Base-by-base conservation (phyloP, 37 sponge, comb jelly and placozoan species). In the Ephydatia muelleri region DNA sequence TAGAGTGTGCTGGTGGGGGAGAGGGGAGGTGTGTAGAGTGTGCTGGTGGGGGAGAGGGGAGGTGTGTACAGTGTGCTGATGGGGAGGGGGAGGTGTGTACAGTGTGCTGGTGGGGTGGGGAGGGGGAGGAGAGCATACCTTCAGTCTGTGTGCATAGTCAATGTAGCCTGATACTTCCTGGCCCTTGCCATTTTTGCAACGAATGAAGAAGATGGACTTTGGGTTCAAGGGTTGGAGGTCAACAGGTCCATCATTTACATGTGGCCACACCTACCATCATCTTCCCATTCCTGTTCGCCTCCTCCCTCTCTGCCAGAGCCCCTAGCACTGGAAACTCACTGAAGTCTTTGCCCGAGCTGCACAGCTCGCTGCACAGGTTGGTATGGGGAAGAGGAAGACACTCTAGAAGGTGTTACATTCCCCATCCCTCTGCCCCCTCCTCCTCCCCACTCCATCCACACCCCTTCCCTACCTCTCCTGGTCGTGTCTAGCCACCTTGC, bases 121-220 rank as follows among this genome's bases (percentile, higher is more conserved):
- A 28, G 9, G 5, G 29, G 6, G 5, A 34, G 8, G 12, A 43
- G 16, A 23, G 5, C 49, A 2, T 38, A 86, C 92, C 85, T 98
- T 98, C 23, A 98, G 84, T 83, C 98, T 80, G 78, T 98, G 96
- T 22, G 98, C 96, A 70, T 80, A 95, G 88, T 98, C 98, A 68
- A 98, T 93, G 82, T 98, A 98, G 3, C 98, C 98, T 0, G 96
- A 98, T 76, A 97, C 91, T 80, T 97, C 98, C 80, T 98, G 98
- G 19, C 94, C 98, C 27, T 82, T 82, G 43, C 83, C 19, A 65
- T 95, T 98, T 77, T 72, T 93, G 78, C 95, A 96, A 34, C 98
- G 75, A 33, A 98, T 95, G 84, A 98, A 98, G 22, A 98, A 73
- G 21, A 98, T 98, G 23, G 96, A 82, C 89, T 89, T 64, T 35